phyloP scores from a whole-genome alignment of 2,113 vertebrate species.

The Varanus salvator region DNA sequence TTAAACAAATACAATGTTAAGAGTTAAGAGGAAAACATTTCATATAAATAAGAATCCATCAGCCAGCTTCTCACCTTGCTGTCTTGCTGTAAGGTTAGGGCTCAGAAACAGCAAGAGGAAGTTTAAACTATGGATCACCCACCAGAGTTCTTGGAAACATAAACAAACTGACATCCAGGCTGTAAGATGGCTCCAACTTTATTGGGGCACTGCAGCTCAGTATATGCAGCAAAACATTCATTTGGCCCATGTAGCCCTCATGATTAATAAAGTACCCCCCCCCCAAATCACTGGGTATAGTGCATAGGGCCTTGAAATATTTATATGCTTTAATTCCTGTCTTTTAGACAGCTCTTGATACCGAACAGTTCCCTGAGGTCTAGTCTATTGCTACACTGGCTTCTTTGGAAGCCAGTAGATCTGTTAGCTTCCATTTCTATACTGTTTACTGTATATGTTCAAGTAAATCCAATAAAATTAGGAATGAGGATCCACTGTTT shows the following conservation, averaged over 20 bases:
- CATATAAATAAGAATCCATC: no score
- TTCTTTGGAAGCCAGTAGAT: conserved; percentile 1
- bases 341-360: conserved; percentile 8
- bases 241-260: background rate
- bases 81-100: background rate
- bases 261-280: background rate
- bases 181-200: background rate
- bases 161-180: background rate
- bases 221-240: background rate
- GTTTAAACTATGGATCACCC: background rate
- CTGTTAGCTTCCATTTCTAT: conserved; percentile 7
- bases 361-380: background rate
- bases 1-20: background rate
- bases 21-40: background rate
- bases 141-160: background rate
- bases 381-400: conserved; percentile 12
- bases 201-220: background rate
- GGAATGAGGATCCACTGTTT: background rate
- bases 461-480: conserved; percentile 13
- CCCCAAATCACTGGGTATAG: background rate
- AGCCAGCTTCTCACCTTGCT: background rate
- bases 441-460: conserved; percentile 13
- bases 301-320: background rate
- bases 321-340: conserved; percentile 8
- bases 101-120: background rate